These are phyloP conservation scores for Chrysolina oricalcia DNA, from an alignment of 2,888 invertebrate genomes.

Conservation along the genomic window DNA sequence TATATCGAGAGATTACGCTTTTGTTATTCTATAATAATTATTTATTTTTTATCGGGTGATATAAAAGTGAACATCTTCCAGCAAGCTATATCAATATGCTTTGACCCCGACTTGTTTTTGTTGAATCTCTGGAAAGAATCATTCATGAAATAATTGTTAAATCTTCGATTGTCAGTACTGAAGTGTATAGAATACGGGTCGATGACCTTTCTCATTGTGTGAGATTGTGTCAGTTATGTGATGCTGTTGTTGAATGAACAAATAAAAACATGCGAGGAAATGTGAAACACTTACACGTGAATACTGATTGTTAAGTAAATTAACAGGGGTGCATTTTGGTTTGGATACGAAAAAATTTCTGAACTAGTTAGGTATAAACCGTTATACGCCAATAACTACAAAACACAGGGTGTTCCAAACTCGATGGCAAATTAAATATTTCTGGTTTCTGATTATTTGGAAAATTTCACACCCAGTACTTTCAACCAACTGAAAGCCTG, in stretches of 20 bases:
- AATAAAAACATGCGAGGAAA: background rate
- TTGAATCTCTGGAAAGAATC: slow-evolving; percentile 25
- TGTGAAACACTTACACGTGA: background rate
- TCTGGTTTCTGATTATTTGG: no score
- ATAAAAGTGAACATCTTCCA: background rate
- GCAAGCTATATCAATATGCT: slow-evolving; percentile 9
- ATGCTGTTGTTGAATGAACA: slow-evolving; percentile 17
- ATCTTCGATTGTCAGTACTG: background rate
- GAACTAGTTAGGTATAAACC: no score
- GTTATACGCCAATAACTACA: no score
- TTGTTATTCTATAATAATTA: slow-evolving; percentile 33
- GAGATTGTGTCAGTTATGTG: slow-evolving; percentile 19
- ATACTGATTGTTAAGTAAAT: background rate
- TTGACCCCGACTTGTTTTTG: slow-evolving; percentile 32
- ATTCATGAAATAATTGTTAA: slow-evolving; percentile 23
- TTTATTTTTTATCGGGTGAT: slow-evolving; percentile 35
- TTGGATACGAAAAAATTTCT: no score
- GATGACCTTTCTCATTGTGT: slow-evolving; percentile 18
- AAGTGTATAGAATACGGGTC: slow-evolving; percentile 1
- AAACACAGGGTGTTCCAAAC: no score
- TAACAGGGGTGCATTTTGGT: no score
- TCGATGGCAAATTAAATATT: no score
- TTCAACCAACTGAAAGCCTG: no score
- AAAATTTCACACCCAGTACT: no score
- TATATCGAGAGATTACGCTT: slow-evolving; percentile 33